phyloP scores from a whole-genome alignment of 2,113 vertebrate species.

The Jacana jacana region DNA sequence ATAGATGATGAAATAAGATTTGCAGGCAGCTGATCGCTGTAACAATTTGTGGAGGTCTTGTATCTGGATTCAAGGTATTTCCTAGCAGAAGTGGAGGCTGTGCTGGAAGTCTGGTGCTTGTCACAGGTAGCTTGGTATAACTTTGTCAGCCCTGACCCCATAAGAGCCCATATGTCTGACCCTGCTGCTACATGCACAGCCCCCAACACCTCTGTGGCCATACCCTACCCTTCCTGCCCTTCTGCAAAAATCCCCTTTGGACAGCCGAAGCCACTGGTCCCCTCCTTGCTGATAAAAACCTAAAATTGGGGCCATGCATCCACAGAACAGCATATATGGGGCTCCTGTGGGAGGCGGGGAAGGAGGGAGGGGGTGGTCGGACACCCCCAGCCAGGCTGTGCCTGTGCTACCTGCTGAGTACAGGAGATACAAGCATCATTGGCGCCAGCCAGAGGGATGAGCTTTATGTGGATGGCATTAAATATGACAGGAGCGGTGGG shows the following conservation, averaged over 20 bases:
- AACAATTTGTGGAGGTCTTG: background rate
- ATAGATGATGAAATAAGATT: background rate
- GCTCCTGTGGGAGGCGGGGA: background rate
- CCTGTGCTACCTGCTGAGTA: background rate
- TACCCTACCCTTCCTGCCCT: background rate
- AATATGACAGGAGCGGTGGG: background rate
- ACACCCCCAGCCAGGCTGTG: rapidly evolving
- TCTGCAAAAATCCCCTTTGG: background rate
- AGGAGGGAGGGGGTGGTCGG: rapidly evolving
- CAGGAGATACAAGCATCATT: background rate
- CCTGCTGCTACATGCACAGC: background rate
- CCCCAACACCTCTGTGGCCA: background rate
- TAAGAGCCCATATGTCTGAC: rapidly evolving
- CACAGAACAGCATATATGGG: background rate
- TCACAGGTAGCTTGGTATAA: background rate
- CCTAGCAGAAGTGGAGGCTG: background rate
- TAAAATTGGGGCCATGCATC: background rate
- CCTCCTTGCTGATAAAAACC: background rate
- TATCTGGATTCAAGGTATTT: background rate
- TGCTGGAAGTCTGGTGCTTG: background rate
- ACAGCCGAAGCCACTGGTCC: background rate
- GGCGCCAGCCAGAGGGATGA: background rate
- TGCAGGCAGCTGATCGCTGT: background rate
- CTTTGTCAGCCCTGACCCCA: background rate
- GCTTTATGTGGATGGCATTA: background rate